These are phyloP conservation scores for Terrapene triunguis DNA, from an alignment of 2,113 vertebrate species.

Conservation along the genomic window DNA sequence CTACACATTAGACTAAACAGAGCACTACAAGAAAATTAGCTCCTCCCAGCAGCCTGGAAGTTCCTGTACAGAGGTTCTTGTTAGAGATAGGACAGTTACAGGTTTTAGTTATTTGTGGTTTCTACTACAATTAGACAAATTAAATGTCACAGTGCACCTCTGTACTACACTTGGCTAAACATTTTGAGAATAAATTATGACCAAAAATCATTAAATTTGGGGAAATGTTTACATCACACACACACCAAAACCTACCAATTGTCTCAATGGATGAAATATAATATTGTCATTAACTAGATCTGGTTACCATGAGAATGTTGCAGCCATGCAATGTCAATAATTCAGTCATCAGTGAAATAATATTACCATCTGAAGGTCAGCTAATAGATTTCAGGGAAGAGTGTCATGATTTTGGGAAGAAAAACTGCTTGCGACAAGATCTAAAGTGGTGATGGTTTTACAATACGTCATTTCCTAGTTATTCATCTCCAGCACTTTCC, in stretches of 20 bases:
- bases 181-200: not conserved
- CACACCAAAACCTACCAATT: not conserved
- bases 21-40: not conserved
- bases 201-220: not conserved
- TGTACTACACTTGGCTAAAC: not conserved
- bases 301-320: not conserved
- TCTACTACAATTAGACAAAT: not conserved
- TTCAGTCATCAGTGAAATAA: not conserved
- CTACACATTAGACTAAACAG: not conserved
- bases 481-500: constrained; percentile 56
- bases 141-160: not conserved
- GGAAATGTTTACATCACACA: not conserved
- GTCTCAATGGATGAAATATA: not conserved
- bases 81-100: not conserved
- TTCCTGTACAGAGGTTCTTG: not conserved
- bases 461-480: constrained; percentile 63
- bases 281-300: not conserved
- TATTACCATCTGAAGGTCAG: not conserved
- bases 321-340: not conserved
- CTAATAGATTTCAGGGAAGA: not conserved
- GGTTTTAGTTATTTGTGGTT: not conserved
- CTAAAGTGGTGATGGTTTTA: constrained; percentile 30
- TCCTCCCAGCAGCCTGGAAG: not conserved
- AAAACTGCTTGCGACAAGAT: constrained; percentile 13
- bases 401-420: not conserved